Evolutionary conservation across 2,888 invertebrate species (phyloP).

Genomic region (Cerceris ruficornis): DNA sequence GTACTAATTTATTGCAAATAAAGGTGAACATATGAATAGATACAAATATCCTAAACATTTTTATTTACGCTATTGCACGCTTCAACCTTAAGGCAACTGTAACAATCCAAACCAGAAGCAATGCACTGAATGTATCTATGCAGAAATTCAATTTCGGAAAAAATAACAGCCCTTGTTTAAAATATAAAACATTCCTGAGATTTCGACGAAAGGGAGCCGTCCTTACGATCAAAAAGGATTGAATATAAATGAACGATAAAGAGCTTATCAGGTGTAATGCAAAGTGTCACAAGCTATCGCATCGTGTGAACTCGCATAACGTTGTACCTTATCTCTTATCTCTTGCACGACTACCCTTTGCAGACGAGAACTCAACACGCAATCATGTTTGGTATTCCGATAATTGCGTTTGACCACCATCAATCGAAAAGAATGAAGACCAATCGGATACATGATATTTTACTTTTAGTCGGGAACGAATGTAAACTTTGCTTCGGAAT

Average conservation of each 20-base stretch:
- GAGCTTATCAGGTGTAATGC: conserved; percentile 38
- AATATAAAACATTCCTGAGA: no score
- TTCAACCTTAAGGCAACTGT: no score
- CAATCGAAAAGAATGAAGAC: conserved; percentile 18
- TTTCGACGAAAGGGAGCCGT: no score
- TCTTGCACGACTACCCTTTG: conserved; percentile 37
- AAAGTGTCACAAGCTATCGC: conserved; percentile 53
- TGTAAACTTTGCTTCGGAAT: background rate
- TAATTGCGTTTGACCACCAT: conserved; percentile 62
- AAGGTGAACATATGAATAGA: no score
- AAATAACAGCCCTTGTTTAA: no score
- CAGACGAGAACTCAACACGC: conserved; percentile 37
- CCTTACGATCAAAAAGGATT: no score
- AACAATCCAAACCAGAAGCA: no score
- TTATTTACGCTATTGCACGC: no score
- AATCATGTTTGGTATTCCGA: conserved; percentile 52
- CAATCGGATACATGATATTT: conserved; percentile 34
- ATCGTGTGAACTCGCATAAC: conserved; percentile 43
- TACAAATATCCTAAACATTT: no score
- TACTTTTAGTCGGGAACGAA: conserved; percentile 15
- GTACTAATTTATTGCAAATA: no score
- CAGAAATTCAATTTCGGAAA: no score
- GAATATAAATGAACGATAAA: conserved; percentile 20
- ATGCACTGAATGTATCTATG: no score
- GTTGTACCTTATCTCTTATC: conserved; percentile 40